Conservation (phyloP, 2,888 invertebrate species). For the Rhorus exstirpatorius region DNA sequence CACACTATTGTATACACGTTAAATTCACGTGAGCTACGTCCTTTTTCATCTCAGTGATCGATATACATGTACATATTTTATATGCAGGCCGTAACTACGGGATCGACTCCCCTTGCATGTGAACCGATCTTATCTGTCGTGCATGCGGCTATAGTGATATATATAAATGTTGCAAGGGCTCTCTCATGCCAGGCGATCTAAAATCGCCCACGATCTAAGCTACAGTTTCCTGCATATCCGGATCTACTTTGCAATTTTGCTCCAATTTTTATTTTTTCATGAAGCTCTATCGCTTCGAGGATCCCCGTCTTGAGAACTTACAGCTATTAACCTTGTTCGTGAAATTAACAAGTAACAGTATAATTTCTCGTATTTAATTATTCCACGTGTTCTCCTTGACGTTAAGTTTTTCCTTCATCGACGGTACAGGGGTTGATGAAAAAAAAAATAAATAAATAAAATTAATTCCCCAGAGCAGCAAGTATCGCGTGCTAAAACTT, state of each 20-base stretch:
- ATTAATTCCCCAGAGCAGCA: not conserved
- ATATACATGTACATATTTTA: slow-evolving; percentile 67
- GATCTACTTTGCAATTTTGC: not conserved
- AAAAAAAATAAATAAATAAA: too few species aligned
- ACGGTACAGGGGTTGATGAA: not conserved
- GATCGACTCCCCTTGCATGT: slow-evolving; percentile 68
- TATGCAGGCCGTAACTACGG: slow-evolving; percentile 65
- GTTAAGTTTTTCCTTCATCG: not conserved
- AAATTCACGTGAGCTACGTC: not conserved
- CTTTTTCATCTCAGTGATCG: slow-evolving; percentile 33
- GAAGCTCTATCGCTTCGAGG: not conserved
- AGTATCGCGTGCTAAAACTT: slow-evolving; percentile 14
- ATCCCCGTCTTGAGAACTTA: not conserved
- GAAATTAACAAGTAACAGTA: too few species aligned
- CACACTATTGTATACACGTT: not conserved
- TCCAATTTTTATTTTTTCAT: not conserved
- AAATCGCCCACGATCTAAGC: slow-evolving; percentile 56
- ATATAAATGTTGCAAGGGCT: slow-evolving; percentile 41
- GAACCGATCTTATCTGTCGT: slow-evolving; percentile 77
- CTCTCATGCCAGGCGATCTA: slow-evolving; percentile 40
- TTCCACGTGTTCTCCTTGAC: not conserved
- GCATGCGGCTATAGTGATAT: slow-evolving; percentile 35
- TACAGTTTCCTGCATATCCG: slow-evolving; percentile 54
- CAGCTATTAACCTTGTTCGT: not conserved
- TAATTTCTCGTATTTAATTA: not conserved